Percentiles rank a stretch among this genome's conserved stretches.
These are phyloP conservation scores for Lophura nycthemera DNA, from an alignment of 2,113 vertebrate genomes.

Conservation along the genomic window DNA sequence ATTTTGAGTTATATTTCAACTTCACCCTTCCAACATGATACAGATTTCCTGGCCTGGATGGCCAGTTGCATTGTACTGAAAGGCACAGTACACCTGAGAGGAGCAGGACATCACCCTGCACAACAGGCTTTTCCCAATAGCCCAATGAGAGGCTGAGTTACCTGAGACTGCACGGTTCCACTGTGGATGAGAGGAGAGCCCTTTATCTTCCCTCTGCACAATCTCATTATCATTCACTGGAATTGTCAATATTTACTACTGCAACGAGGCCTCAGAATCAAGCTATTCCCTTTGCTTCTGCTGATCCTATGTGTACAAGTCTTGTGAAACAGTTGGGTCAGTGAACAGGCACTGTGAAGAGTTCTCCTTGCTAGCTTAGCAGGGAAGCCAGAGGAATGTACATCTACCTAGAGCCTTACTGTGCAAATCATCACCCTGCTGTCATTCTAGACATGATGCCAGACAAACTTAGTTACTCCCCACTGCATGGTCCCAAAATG, in stretches of 20 bases:
- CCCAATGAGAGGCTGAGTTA: neutral
- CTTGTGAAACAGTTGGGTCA: neutral
- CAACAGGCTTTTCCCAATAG: neutral
- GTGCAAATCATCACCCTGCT: neutral
- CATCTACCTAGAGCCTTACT: neutral
- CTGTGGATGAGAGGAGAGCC: neutral
- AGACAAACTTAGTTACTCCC: neutral
- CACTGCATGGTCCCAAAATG: neutral
- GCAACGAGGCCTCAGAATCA: rapidly evolving
- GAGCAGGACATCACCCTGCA: neutral
- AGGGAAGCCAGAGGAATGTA: neutral
- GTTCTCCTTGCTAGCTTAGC: neutral
- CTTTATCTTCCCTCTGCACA: neutral
- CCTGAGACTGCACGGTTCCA: neutral
- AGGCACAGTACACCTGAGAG: neutral
- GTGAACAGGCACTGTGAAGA: neutral
- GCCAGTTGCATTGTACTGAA: neutral
- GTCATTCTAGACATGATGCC: neutral
- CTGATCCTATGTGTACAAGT: neutral
- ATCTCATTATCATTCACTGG: rapidly evolving
- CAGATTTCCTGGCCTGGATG: neutral
- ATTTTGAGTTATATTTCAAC: neutral
- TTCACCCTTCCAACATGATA: neutral
- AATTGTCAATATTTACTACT: rapidly evolving
- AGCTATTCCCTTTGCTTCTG: neutral